Evolutionary conservation across 2,888 invertebrate species (phyloP), one percentile per base, ranked within the genome.

Genomic region (Nomada fabriciana): DNA sequence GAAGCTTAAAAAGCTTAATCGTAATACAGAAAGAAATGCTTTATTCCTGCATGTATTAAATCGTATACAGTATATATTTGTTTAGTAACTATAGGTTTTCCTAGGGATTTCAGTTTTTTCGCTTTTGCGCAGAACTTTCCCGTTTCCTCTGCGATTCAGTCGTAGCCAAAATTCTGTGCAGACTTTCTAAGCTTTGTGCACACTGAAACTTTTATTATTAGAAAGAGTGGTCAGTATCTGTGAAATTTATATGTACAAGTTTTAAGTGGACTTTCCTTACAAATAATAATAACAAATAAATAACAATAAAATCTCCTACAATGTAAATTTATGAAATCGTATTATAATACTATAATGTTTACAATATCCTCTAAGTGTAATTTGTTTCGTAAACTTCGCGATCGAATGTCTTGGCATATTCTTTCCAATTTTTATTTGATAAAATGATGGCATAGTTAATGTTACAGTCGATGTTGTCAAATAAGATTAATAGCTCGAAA

Each of bases 201-300:
- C n/a, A n/a, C 20, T 20, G n/a, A 53, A 53, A 53, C n/a, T 53
- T 53, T 53, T 53, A 53, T 53, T 53, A 53, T 53, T 53, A 53
- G n/a, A 20, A 53, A 53, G 53, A 53, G 53, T 53, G 53, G 53
- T n/a, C n/a, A n/a, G 53, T n/a, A 20, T 18, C n/a, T n/a, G 53
- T 7, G 53, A 20, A n/a, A n/a, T n/a, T 9, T n/a, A 15, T 53
- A 7, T 10, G n/a, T 1, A n/a, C 53, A 20, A 53, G 53, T 20
- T 53, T 10, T 9, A 53, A 20, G 2, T n/a, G 53, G 53, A 53
- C 53, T 36, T 7, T 7, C 36, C 36, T 36, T 36, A 36, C 36
- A 36, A 36, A 36, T 36, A 36, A 36, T 36, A 36, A 36, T 36
- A 36, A 36, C 36, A 36, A 36, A 36, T 36, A 36, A 36, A 7